Evolutionary conservation across 2,113 vertebrate genomes (phyloP).

Genomic region (Oryzias curvinotus): DNA sequence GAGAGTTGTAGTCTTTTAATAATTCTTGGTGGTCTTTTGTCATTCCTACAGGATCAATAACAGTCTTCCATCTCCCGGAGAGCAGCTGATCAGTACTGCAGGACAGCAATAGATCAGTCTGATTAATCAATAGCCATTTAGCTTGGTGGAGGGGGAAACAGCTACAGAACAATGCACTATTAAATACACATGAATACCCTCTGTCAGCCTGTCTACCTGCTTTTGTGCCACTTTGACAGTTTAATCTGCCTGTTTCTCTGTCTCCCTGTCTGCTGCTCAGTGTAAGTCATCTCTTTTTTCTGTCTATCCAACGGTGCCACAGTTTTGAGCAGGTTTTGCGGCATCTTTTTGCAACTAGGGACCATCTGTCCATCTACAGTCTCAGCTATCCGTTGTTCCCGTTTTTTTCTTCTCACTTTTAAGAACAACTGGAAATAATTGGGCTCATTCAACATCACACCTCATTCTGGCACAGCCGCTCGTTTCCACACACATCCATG

Average conservation of each 20-base stretch:
- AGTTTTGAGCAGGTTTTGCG: slow-evolving; percentile 30
- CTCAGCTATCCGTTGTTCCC: not conserved
- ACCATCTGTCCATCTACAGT: slow-evolving; percentile 39
- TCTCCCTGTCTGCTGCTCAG: slow-evolving; percentile 19
- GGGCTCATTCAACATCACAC: slow-evolving; percentile 57
- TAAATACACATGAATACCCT: slow-evolving; percentile 67
- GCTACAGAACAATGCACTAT: slow-evolving; percentile 72
- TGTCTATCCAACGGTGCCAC: not conserved
- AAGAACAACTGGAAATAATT: slow-evolving; percentile 59
- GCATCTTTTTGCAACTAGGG: slow-evolving; percentile 43
- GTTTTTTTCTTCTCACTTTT: slow-evolving; percentile 44
- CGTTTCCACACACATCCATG: slow-evolving; percentile 11
- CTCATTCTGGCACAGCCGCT: slow-evolving; percentile 57
- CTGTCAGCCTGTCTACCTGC: slow-evolving; percentile 51
- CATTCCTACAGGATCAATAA: slow-evolving; percentile 67
- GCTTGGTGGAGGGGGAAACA: slow-evolving; percentile 71
- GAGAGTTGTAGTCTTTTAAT: slow-evolving; percentile 70
- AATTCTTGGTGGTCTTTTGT: slow-evolving; percentile 74
- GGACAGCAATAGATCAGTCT: slow-evolving; percentile 71
- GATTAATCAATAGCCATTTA: slow-evolving; percentile 78
- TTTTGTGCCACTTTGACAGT: slow-evolving; percentile 37
- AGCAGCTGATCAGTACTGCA: slow-evolving; percentile 67
- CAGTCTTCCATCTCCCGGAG: slow-evolving; percentile 53
- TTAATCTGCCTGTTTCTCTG: slow-evolving; percentile 40
- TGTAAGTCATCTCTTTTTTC: slow-evolving; percentile 14